Base-by-base conservation (phyloP, 1,140 invertebrate species). In the Andricus grossulariae region DNA sequence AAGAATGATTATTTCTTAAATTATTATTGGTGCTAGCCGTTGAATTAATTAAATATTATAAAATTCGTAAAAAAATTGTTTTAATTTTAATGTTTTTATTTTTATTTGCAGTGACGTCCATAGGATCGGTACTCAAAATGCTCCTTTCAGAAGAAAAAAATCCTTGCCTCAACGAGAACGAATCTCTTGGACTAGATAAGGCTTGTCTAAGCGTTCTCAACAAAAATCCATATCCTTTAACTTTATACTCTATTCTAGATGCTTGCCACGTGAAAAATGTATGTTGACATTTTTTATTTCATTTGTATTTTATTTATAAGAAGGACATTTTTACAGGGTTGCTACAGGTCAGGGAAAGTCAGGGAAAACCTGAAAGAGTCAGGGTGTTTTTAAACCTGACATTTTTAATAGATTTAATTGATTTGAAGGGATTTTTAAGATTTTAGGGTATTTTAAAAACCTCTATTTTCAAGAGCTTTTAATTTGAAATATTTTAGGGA, bases 181-280 rank as follows among this genome's bases (percentile, higher is more conserved):
- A 75, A 71, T 78, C 82, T 45, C 86, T 91, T 81, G 86, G 84
- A 75, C 84, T 91, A 74, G 93, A 93, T 77, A 87, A 92, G 75
- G 92, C 92, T 11, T 93, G 92, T 82, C 82, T 93, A 1, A 91
- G 87, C 74, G 84, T 93, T 50, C 0, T 86, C 5, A 93, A 92
- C 81, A 72, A 86, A 8, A 83, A 88, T 66, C 78, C 88, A 76
- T 72, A 79, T 21, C 72, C 57, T 50, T 77, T 91, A 6, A 77
- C 77, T 16, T 85, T 93, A 19, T 90, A 80, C 77, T 89, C 90
- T 10, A 87, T 88, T 66, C 85, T 89, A 54, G 75, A 85, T 15
- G 88, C 92, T 77, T 93, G 92, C 79, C 85, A 89, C 51, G 70
- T 81, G 71, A 88, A 90, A 82, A 18, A 83, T 85, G 60, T 66